These are phyloP conservation scores for Drosophila repletoides DNA, from an alignment of 1,140 invertebrate genomes.

Conservation along the genomic window DNA sequence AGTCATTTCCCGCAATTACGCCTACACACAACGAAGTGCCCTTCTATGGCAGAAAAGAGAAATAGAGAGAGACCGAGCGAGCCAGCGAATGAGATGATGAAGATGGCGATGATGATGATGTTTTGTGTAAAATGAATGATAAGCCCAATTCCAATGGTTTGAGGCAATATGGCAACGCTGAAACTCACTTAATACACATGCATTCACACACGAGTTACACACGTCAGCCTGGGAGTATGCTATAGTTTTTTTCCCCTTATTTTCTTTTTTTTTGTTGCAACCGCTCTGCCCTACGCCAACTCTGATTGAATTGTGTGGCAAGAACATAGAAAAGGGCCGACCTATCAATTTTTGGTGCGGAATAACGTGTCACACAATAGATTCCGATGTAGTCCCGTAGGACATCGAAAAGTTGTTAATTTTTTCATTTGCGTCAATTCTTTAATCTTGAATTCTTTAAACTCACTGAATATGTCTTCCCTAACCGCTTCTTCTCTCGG, in stretches of 20 bases:
- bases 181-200: background rate
- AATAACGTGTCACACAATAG: too few species aligned
- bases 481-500: too few species aligned
- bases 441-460: too few species aligned
- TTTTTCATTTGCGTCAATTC: too few species aligned
- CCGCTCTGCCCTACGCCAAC: background rate
- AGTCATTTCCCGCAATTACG: slow-evolving; percentile 77
- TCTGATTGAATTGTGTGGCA: slow-evolving; percentile 17
- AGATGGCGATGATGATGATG: slow-evolving; percentile 3
- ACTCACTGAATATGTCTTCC: too few species aligned
- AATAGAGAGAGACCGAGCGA: background rate
- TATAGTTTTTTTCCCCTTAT: too few species aligned
- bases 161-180: slow-evolving; percentile 31
- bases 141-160: slow-evolving; percentile 26
- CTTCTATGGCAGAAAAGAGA: background rate
- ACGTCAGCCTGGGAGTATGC: slow-evolving; percentile 59
- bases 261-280: slow-evolving; percentile 3
- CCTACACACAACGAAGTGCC: slow-evolving; percentile 53
- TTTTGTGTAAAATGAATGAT: slow-evolving; percentile 27
- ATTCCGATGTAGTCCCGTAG: background rate
- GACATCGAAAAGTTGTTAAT: too few species aligned
- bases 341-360: background rate
- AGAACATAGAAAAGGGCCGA: background rate
- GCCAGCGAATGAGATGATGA: slow-evolving; percentile 9
- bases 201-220: slow-evolving; percentile 20